These are phyloP conservation scores for Micropterix aruncella DNA, from an alignment of 2,888 invertebrate genomes.

Conservation along the genomic window DNA sequence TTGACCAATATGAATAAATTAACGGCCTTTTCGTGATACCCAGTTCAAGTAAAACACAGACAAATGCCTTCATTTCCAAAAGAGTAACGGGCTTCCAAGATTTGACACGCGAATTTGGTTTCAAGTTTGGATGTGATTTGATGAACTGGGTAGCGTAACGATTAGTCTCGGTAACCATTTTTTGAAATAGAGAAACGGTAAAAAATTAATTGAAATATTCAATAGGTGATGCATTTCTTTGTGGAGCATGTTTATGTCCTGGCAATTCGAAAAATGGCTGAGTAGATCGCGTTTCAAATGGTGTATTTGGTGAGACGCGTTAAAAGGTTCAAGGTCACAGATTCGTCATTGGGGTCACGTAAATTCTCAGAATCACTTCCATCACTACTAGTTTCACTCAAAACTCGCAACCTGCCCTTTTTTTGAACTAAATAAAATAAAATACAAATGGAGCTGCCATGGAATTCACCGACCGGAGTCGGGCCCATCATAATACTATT, in stretches of 20 bases:
- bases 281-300: conserved; percentile 2
- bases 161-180: conserved; percentile 12
- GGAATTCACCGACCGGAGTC: too few species aligned
- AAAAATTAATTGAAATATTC: conserved; percentile 14
- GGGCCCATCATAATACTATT: too few species aligned
- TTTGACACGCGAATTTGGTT: conserved; percentile 8
- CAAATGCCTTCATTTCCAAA: conserved; percentile 12
- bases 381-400: neutral
- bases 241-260: conserved; percentile 11
- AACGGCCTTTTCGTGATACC: conserved; percentile 11
- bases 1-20: conserved; percentile 12
- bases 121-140: conserved; percentile 6
- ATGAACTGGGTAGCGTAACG: conserved; percentile 12
- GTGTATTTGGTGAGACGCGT: conserved; percentile 1
- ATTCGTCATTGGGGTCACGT: neutral
- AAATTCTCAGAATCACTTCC: neutral
- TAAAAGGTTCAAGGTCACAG: conserved; percentile 2
- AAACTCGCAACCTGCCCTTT: neutral
- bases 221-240: conserved; percentile 10
- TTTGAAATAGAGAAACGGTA: conserved; percentile 6
- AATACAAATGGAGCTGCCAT: too few species aligned
- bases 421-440: too few species aligned
- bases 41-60: conserved; percentile 11
- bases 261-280: conserved; percentile 11
- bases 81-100: conserved; percentile 9